Evolutionary conservation across 2,113 vertebrate species (phyloP).

Genomic region (Rostratula benghalensis): DNA sequence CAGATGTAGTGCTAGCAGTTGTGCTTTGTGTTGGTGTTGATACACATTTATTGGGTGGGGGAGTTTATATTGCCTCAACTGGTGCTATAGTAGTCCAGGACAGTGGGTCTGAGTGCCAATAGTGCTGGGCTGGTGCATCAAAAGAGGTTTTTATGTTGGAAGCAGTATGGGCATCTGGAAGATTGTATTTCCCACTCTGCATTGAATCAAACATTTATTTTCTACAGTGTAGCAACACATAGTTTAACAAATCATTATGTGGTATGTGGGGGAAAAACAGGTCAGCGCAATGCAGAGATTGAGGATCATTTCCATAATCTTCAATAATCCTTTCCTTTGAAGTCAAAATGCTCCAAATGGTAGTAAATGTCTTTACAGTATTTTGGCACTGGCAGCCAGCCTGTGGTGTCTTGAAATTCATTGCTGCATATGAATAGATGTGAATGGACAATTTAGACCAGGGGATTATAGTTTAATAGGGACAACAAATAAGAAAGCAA

Average conservation of each 20-base stretch:
- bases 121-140: neutral
- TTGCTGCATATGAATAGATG: neutral
- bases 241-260: neutral
- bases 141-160: neutral
- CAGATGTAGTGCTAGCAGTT: neutral
- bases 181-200: neutral
- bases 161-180: neutral
- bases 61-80: neutral
- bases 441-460: neutral
- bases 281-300: neutral
- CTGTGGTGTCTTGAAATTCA: neutral
- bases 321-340: conserved; percentile 48
- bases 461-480: neutral
- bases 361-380: neutral
- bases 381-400: neutral
- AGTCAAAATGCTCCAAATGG: neutral
- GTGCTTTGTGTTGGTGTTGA: neutral
- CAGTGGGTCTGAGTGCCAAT: neutral
- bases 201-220: neutral
- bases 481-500: neutral
- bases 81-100: neutral
- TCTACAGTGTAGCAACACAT: neutral
- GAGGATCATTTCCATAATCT: conserved; percentile 6
- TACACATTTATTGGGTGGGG: neutral
- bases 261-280: neutral